phyloP scores from a whole-genome alignment of 1,140 invertebrate species.

The Drosophila pectinifera region DNA sequence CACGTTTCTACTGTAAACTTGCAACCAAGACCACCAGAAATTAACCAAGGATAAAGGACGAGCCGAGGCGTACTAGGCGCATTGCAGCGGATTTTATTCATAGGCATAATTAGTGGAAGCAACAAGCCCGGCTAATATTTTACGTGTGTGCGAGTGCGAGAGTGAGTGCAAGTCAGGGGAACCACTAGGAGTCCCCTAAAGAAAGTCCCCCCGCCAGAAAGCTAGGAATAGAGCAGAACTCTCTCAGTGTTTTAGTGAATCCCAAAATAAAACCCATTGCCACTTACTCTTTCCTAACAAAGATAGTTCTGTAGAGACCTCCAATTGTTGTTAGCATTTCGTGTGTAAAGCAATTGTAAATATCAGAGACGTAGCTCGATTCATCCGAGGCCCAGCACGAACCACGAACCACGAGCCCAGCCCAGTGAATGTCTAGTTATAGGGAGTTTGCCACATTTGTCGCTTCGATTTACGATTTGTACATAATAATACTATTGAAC shows the following conservation, averaged over 20 bases:
- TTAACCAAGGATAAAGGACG: conserved; percentile 19
- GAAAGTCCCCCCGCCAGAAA: too few species aligned
- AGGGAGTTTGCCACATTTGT: conserved; percentile 37
- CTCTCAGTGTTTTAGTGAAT: conserved; percentile 39
- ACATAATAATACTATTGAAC: conserved; percentile 27
- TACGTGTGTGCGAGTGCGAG: conserved; percentile 15
- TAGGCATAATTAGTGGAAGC: conserved; percentile 57
- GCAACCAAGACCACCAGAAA: conserved; percentile 78
- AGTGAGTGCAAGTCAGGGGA: background rate
- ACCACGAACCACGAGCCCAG: conserved; percentile 2
- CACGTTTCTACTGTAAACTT: conserved; percentile 76
- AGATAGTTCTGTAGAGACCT: conserved; percentile 25
- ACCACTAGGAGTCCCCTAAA: conserved; percentile 3
- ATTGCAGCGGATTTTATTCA: conserved; percentile 64
- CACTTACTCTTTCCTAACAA: conserved; percentile 20
- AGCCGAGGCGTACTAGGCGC: background rate
- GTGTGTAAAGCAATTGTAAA: conserved; percentile 60
- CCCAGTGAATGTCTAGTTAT: conserved; percentile 38
- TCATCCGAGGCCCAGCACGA: too few species aligned
- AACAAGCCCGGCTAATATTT: conserved; percentile 23
- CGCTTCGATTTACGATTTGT: conserved; percentile 47
- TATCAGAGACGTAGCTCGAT: conserved; percentile 28
- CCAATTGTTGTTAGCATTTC: conserved; percentile 56
- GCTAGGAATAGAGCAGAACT: too few species aligned
- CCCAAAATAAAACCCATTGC: conserved; percentile 3